Evolutionary conservation across 2,888 invertebrate genomes (phyloP).

Genomic region (Atherix ibis): DNA sequence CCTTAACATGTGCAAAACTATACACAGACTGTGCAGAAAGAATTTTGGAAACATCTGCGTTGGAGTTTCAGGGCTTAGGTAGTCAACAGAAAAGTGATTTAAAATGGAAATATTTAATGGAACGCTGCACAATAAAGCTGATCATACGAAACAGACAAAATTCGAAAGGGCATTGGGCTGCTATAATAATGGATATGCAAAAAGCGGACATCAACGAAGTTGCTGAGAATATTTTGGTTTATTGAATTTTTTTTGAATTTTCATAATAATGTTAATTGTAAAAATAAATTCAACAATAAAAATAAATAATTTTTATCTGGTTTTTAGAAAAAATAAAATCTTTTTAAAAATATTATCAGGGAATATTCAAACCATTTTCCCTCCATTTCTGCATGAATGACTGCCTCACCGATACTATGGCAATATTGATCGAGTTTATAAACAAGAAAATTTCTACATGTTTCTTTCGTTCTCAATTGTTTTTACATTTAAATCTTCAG

Average conservation of each 20-base stretch:
- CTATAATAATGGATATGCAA: conserved; percentile 22
- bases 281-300: no score
- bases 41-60: conserved; percentile 37
- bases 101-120: conserved; percentile 49
- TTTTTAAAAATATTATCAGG: no score
- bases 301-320: no score
- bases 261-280: no score
- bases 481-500: no score
- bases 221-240: conserved; percentile 19
- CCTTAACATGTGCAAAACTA: conserved; percentile 40
- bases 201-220: conserved; percentile 16
- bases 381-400: no score
- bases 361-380: no score
- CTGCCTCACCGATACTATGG: no score
- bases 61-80: conserved; percentile 37
- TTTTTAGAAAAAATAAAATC: no score
- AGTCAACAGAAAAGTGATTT: conserved; percentile 37
- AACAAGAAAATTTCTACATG: no score
- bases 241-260: conserved; percentile 13
- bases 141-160: conserved; percentile 19
- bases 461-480: no score
- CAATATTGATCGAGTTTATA: no score
- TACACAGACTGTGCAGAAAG: conserved; percentile 41
- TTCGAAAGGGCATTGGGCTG: conserved; percentile 16
- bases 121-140: conserved; percentile 42